Evolutionary conservation across 2,888 invertebrate genomes (phyloP).

Genomic region (Caenorhabditis sp.): DNA sequence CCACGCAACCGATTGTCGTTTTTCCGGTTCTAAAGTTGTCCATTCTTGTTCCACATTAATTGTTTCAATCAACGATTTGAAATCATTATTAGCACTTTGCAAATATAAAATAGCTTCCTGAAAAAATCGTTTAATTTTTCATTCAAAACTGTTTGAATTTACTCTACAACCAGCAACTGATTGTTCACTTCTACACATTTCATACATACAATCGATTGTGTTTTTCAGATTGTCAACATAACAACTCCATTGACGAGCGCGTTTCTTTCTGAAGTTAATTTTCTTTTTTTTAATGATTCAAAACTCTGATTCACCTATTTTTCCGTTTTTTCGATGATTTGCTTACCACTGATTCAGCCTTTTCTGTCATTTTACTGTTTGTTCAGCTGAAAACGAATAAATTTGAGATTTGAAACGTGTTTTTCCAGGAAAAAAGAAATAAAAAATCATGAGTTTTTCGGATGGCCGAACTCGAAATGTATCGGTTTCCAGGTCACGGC

Average conservation of each 20-base stretch:
- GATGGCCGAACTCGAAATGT: not conserved
- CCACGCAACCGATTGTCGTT: slow-evolving; percentile 89
- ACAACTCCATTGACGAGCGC: slow-evolving; percentile 90
- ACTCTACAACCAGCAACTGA: slow-evolving; percentile 85
- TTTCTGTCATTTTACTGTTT: slow-evolving; percentile 14
- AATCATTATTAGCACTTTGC: slow-evolving; percentile 91
- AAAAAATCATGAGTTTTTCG: not conserved
- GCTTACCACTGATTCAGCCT: slow-evolving; percentile 31
- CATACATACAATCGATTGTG: slow-evolving; percentile 92
- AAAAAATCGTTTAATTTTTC: no score
- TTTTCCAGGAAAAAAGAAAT: not conserved
- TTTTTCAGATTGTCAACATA: slow-evolving; percentile 91
- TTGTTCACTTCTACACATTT: slow-evolving; percentile 92
- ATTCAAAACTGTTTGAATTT: no score
- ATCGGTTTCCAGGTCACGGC: not conserved
- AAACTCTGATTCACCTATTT: slow-evolving; percentile 16
- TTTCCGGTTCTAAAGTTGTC: slow-evolving; percentile 11
- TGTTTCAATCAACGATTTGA: slow-evolving; percentile 90
- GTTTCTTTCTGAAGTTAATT: slow-evolving; percentile 44
- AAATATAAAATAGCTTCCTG: slow-evolving; percentile 88
- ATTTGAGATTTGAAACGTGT: not conserved
- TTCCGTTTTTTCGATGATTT: slow-evolving; percentile 36
- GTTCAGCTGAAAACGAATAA: slow-evolving; percentile 9
- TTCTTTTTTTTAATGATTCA: not conserved
- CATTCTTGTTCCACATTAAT: slow-evolving; percentile 89